Base-by-base conservation (phyloP, 2,888 invertebrate species). In the Spodoptera picta region DNA sequence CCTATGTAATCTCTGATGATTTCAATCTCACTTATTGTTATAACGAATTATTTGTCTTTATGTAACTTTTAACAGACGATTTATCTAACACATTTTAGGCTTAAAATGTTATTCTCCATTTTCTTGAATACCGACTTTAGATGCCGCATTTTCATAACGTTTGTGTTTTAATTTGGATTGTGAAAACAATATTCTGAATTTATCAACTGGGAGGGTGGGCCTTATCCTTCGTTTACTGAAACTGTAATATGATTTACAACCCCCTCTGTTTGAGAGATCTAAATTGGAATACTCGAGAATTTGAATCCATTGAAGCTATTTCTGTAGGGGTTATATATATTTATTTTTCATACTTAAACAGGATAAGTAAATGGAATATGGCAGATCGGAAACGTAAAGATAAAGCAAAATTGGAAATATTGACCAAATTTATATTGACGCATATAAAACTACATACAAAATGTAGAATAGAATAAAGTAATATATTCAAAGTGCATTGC, bases 171-270 rank as follows among this genome's bases (percentile, higher is more conserved):
- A 65, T 60, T 54, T 46, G 43, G 45, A 43, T 63, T 42, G 23
- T 2, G 2, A 51, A 49, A 46, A 56, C 48, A 51, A 12, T 24
- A 4, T 19, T 23, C 1, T n/a, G 5, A 56, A 58, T 55, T 24
- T 19, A 24, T 42, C 10, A 46, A 3, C 10, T 7, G 36, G 56
- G 27, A 53, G 46, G 41, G 14, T 57, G 46, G 9, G 23, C 4
- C 19, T 52, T 45, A 19, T 42, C 9, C 23, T 43, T 46, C 36
- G 43, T 41, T 56, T 19, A 45, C 44, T 50, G 36, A 57, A 69
- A 65, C 46, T 47, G 45, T 54, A 57, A 60, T 60, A 43, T 54
- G 23, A 60, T 60, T 72, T 51, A 43, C 42, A 60, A 65, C 19
- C 54, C 31, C 52, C 46, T 12, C 54, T 48, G 51, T 60, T n/a